Conservation (phyloP, 2,888 invertebrate genomes). For the Trissonchulus latispiculum region DNA sequence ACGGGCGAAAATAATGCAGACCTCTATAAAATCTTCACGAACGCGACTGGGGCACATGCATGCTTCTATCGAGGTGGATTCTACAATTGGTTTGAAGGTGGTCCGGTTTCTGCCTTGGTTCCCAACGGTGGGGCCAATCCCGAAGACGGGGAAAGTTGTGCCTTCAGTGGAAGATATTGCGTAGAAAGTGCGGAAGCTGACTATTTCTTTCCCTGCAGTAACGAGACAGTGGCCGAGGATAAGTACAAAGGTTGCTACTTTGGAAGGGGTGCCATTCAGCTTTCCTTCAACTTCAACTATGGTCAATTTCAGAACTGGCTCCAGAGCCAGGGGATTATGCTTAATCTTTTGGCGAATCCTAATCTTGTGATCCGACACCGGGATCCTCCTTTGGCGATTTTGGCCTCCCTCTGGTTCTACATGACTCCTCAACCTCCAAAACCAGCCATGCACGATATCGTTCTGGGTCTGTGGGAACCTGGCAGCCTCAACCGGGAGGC, state of each 20-base stretch:
- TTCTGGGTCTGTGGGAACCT: conserved; percentile 33
- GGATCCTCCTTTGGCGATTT: conserved; percentile 41
- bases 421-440: conserved; percentile 44
- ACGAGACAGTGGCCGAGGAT: conserved; percentile 23
- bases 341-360: conserved; percentile 35
- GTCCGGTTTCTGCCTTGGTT: conserved; percentile 35
- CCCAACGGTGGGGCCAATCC: conserved; percentile 29
- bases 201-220: conserved; percentile 39
- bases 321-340: conserved; percentile 29
- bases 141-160: conserved; percentile 31
- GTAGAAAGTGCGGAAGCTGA: conserved; percentile 26
- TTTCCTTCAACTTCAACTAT: conserved; percentile 42
- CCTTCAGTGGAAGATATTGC: conserved; percentile 28
- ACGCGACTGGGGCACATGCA: conserved; percentile 32
- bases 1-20: conserved; percentile 40
- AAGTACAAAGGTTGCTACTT: conserved; percentile 40
- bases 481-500: background rate
- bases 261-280: conserved; percentile 38
- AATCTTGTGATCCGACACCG: conserved; percentile 36
- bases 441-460: conserved; percentile 43
- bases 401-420: conserved; percentile 41
- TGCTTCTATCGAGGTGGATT: conserved; percentile 42
- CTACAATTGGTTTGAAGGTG: conserved; percentile 39
- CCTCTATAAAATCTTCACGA: conserved; percentile 28
- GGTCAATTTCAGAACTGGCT: conserved; percentile 38